phyloP scores from a whole-genome alignment of 2,113 vertebrate species.

The Benthochromis sp. region DNA sequence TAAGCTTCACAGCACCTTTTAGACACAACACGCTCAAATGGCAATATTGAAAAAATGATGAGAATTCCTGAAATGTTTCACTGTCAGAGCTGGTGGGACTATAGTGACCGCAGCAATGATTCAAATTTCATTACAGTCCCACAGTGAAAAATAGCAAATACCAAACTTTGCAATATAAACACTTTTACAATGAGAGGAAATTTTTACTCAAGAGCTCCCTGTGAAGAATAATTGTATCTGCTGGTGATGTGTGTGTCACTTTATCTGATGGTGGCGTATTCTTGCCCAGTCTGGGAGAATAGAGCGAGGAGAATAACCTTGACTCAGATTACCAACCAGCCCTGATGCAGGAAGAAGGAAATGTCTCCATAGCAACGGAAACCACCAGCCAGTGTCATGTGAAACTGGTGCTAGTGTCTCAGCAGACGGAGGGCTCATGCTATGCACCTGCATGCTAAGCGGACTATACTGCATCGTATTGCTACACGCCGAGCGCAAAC shows the following conservation, averaged over 20 bases:
- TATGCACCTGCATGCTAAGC: slow-evolving; percentile 56
- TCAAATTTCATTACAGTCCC: background rate
- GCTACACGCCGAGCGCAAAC: slow-evolving; percentile 24
- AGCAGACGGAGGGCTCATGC: slow-evolving; percentile 53
- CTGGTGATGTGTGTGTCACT: slow-evolving; percentile 36
- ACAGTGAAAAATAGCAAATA: background rate
- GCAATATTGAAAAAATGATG: background rate
- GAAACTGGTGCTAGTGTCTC: slow-evolving; percentile 68
- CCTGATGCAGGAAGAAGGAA: slow-evolving; percentile 80
- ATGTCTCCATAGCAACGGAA: slow-evolving; percentile 81
- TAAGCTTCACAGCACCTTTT: background rate
- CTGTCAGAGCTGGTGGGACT: background rate
- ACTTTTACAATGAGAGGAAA: slow-evolving; percentile 1
- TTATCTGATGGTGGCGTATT: slow-evolving; percentile 61
- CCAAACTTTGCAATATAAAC: background rate
- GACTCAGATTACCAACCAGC: slow-evolving; percentile 78
- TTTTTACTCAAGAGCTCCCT: background rate
- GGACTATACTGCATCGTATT: slow-evolving; percentile 24
- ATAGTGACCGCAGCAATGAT: background rate
- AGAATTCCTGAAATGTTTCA: background rate
- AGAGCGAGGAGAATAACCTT: slow-evolving; percentile 67
- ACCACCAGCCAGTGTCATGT: slow-evolving; percentile 78
- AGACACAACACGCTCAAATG: background rate
- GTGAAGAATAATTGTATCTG: slow-evolving; percentile 16
- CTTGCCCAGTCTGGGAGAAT: slow-evolving; percentile 51